These are phyloP conservation scores for Halictus quadricinctus DNA, from an alignment of 2,888 invertebrate species.

Conservation along the genomic window DNA sequence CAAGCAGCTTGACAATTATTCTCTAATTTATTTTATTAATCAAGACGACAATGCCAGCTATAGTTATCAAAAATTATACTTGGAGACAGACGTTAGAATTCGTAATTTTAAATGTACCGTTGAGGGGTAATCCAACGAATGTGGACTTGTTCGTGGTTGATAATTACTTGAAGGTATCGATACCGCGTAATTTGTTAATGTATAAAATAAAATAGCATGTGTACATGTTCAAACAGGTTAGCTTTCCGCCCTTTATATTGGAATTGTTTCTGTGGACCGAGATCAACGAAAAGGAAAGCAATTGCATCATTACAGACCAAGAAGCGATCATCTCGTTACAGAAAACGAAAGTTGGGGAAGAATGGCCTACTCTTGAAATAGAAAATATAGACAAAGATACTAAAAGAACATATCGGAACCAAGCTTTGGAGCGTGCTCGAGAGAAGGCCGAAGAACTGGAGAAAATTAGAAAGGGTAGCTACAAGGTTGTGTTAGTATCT, in stretches of 20 bases:
- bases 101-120: slow-evolving; percentile 87
- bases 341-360: slow-evolving; percentile 83
- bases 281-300: slow-evolving; percentile 86
- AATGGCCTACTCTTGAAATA: slow-evolving; percentile 85
- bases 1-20: not conserved
- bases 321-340: slow-evolving; percentile 87
- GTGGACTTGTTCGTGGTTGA: slow-evolving; percentile 88
- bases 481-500: not conserved
- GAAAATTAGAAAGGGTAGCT: slow-evolving; percentile 82
- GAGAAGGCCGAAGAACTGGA: slow-evolving; percentile 84
- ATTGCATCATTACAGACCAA: slow-evolving; percentile 86
- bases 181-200: not conserved
- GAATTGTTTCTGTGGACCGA: slow-evolving; percentile 88
- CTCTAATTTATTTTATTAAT: not conserved
- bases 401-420: slow-evolving; percentile 84
- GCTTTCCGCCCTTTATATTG: slow-evolving; percentile 89
- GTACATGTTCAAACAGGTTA: slow-evolving; percentile 82
- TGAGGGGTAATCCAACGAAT: slow-evolving; percentile 86
- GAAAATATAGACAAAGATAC: slow-evolving; percentile 84
- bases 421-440: slow-evolving; percentile 85
- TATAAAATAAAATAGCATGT: not conserved
- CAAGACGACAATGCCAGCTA: slow-evolving; percentile 85
- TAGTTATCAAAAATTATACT: slow-evolving; percentile 88
- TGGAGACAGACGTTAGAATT: slow-evolving; percentile 89
- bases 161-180: slow-evolving; percentile 87